These are phyloP conservation scores for Burhinus oedicnemus DNA, from an alignment of 2,113 vertebrate species.

Conservation along the genomic window DNA sequence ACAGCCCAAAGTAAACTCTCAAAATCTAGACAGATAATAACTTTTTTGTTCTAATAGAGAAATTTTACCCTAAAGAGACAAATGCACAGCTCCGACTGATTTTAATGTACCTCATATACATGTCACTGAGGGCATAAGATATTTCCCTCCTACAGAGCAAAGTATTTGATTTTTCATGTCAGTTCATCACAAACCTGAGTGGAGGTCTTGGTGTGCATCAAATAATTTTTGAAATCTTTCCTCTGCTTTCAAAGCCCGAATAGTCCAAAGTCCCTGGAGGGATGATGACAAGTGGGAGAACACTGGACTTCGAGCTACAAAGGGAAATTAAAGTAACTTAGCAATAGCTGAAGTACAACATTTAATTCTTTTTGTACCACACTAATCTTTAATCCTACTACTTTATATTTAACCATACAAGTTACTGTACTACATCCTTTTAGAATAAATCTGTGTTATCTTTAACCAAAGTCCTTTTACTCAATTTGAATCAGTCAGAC, in stretches of 20 bases:
- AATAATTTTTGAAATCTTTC: slow-evolving; percentile 89
- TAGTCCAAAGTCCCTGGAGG: slow-evolving; percentile 93
- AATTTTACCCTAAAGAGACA: slow-evolving; percentile 48
- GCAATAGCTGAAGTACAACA: slow-evolving; percentile 18
- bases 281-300: slow-evolving; percentile 94
- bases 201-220: slow-evolving; percentile 91
- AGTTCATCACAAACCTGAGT: slow-evolving; percentile 84
- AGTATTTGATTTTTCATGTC: slow-evolving; percentile 35
- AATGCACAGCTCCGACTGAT: slow-evolving; percentile 13
- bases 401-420: slow-evolving; percentile 10
- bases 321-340: slow-evolving; percentile 32
- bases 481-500: neutral
- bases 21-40: slow-evolving; percentile 27
- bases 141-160: slow-evolving; percentile 9
- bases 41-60: slow-evolving; percentile 15
- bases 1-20: slow-evolving; percentile 25
- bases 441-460: neutral
- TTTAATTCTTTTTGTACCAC: slow-evolving; percentile 26
- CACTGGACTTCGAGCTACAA: slow-evolving; percentile 90
- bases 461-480: neutral
- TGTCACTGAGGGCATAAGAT: neutral
- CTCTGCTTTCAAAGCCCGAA: slow-evolving; percentile 89
- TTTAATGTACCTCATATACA: slow-evolving; percentile 21
- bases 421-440: neutral
- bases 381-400: slow-evolving; percentile 31